Evolutionary conservation across 2,888 invertebrate genomes (phyloP).

Genomic region (Tachina lurida): DNA sequence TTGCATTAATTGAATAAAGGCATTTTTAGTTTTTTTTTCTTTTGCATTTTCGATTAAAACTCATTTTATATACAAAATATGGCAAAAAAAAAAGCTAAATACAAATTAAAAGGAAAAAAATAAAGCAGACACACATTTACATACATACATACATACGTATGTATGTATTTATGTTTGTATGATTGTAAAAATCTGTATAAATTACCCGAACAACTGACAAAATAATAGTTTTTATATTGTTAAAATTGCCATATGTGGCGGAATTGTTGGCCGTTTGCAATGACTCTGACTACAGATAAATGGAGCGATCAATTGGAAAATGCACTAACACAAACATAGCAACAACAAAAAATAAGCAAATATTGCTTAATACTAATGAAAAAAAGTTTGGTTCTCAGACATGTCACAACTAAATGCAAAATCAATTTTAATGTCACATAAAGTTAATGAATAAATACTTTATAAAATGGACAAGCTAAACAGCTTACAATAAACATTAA

Average conservation of each 20-base stretch:
- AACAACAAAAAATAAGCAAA: conserved; percentile 20
- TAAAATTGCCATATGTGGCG: conserved; percentile 61
- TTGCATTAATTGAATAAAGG: conserved; percentile 70
- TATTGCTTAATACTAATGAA: conserved; percentile 21
- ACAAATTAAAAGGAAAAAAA: conserved; percentile 23
- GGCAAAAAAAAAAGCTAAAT: not conserved
- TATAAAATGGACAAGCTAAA: conserved; percentile 41
- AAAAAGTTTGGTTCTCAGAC: conserved; percentile 58
- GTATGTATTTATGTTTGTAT: not conserved
- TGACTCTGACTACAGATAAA: conserved; percentile 55
- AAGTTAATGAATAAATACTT: conserved; percentile 63
- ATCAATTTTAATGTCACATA: conserved; percentile 69
- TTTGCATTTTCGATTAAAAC: conserved; percentile 67
- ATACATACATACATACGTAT: not conserved
- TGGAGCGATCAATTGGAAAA: conserved; percentile 60
- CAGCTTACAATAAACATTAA: not conserved
- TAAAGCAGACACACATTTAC: not conserved
- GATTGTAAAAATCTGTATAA: conserved; percentile 30
- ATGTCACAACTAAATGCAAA: conserved; percentile 69
- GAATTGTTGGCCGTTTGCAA: conserved; percentile 36
- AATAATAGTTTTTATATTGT: conserved; percentile 68
- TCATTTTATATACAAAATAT: conserved; percentile 56
- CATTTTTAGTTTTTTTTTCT: conserved; percentile 54
- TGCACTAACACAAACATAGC: conserved; percentile 21
- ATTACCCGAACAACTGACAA: conserved; percentile 47